Evolutionary conservation across 2,888 invertebrate genomes (phyloP), one percentile per base, ranked within the genome.

Genomic region (Dysmachus trigonus): DNA sequence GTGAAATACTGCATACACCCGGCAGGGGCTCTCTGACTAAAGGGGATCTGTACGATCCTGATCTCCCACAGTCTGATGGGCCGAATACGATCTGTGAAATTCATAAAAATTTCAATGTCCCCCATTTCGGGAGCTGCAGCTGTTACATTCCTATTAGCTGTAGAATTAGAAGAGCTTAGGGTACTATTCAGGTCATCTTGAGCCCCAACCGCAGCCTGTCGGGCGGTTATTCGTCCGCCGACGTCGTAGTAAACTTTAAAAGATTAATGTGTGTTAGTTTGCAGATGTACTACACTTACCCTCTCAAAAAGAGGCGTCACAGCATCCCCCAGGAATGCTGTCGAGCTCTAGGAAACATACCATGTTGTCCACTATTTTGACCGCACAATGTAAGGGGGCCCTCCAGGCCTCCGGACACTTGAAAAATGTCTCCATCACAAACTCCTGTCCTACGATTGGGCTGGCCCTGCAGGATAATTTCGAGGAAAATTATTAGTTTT

Each of bases 351-450:
- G 18, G 10, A 76, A 10, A 35, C 22, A 7, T 91, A 97, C 97
- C 93, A 89, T 97, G 97, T 89, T 97, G 97, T 15, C 96, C 96
- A 89, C 95, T 96, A 90, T 97, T 97, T 90, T 96, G 95, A 0
- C 97, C 97, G 90, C 97, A 97, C 10, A 97, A 89, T 15, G 93
- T 94, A 88, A 97, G 93, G 85, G 93, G 93, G 81, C 93, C 93
- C 1, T 91, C 90, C 0, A 93, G 92, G 4, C 94, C 94, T 0
- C 94, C 95, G 22, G 91, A 91, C 87, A 96, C 90, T 1, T 93
- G 91, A 91, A 95, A 95, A 7, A 94, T 92, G 89, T 97, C 97
- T 73, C 95, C 95, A 88, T 96, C 96, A 89, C 97, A 97, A 51
- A 95, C 94, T 0, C 97, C 97, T 0, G 96, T 96, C 35, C 92